Percentiles rank a stretch among this genome's conserved stretches.
phyloP scores from a whole-genome alignment of 2,797 vertebrate genomes.

The Clarias laeviceps region DNA sequence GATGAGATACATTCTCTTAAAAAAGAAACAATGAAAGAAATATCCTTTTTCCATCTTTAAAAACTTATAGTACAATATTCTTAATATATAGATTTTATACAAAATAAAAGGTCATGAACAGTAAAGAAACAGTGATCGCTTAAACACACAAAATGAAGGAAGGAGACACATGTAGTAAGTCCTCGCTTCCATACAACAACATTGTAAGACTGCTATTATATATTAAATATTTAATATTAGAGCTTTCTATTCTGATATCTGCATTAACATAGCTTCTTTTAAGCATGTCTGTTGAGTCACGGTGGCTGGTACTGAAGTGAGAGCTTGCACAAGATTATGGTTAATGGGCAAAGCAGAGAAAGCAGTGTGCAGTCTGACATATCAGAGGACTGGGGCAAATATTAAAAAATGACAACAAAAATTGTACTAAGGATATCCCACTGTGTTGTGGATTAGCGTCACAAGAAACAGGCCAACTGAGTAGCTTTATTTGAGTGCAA shows the following conservation, averaged over 20 bases:
- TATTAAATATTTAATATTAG: constrained; percentile 52
- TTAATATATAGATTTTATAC: constrained; percentile 85
- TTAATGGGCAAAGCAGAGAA: constrained; percentile 40
- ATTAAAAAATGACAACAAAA: constrained; percentile 48
- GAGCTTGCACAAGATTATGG: constrained; percentile 35
- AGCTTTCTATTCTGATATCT: constrained; percentile 47
- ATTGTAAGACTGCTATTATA: constrained; percentile 49
- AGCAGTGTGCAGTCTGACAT: constrained; percentile 43
- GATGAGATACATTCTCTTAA: constrained; percentile 85
- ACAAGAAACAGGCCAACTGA: constrained; percentile 28
- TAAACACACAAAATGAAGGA: constrained; percentile 64
- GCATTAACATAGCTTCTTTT: constrained; percentile 34
- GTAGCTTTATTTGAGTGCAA: constrained; percentile 68
- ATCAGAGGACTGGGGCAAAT: constrained; percentile 42
- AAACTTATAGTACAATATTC: constrained; percentile 85
- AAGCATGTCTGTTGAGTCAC: constrained; percentile 35
- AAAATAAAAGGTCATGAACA: constrained; percentile 78
- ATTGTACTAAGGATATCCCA: constrained; percentile 44
- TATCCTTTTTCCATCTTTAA: constrained; percentile 71
- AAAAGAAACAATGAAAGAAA: constrained; percentile 82
- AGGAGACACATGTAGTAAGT: constrained; percentile 29
- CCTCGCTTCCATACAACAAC: constrained; percentile 42
- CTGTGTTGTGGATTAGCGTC: constrained; percentile 44
- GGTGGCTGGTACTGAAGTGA: constrained; percentile 29
- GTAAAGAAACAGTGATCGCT: constrained; percentile 66